A percentile compares a stretch with the other conserved stretches of the same genome.
These are phyloP conservation scores for Campoplex nolae DNA, from an alignment of 2,888 invertebrate species.

Conservation along the genomic window DNA sequence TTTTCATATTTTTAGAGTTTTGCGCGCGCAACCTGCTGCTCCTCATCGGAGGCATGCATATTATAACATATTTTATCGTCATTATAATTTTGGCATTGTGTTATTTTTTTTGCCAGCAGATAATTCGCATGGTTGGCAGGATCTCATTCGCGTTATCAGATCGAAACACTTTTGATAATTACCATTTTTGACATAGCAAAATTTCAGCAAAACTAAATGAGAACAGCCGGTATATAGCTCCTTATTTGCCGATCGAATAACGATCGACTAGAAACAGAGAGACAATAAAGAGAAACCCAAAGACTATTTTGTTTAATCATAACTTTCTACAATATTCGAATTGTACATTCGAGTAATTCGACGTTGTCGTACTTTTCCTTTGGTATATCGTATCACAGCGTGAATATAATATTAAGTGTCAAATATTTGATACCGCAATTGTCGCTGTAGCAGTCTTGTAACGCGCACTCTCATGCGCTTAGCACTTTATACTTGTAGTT, in stretches of 20 bases:
- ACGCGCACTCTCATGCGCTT: conserved; percentile 47
- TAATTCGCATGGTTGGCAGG: background rate
- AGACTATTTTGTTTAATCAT: background rate
- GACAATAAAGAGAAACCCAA: background rate
- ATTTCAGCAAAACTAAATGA: no score
- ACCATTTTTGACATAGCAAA: background rate
- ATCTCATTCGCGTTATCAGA: background rate
- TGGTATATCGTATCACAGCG: conserved; percentile 62
- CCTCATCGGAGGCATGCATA: conserved; percentile 30
- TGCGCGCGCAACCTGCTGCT: conserved; percentile 24
- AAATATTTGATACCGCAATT: conserved; percentile 60
- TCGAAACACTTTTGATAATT: background rate
- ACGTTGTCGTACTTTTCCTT: conserved; percentile 15
- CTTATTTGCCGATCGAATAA: no score
- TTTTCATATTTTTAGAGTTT: conserved; percentile 10
- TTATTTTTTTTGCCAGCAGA: background rate
- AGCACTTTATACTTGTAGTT: conserved; percentile 24
- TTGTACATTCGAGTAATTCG: background rate
- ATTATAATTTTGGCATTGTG: conserved; percentile 59
- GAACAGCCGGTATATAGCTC: no score
- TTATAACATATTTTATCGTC: conserved; percentile 7
- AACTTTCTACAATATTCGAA: background rate
- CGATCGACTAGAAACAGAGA: background rate
- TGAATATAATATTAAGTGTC: conserved; percentile 50
- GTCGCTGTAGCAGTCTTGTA: conserved; percentile 67